Evolutionary conservation across 2,113 vertebrate genomes (phyloP).

Genomic region (rat (Rattus norvegicus)): DNA sequence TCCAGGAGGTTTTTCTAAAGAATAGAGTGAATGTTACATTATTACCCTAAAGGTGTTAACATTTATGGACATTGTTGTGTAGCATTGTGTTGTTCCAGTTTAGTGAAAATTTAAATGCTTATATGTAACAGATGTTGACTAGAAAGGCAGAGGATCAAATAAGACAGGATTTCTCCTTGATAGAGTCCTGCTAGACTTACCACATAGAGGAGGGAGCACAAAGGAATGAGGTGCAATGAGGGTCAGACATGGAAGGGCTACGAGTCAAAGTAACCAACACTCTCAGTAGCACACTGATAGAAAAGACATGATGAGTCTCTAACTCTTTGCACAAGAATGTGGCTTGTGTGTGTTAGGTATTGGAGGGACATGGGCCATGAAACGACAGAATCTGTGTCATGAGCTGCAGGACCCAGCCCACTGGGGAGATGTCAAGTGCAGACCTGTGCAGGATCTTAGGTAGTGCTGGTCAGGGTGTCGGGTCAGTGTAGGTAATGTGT

Average conservation of each 20-base stretch:
- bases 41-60: slow-evolving; percentile 41
- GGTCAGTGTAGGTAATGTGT: background rate
- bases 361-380: background rate
- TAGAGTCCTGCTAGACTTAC: slow-evolving; percentile 34
- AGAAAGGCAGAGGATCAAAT: background rate
- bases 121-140: background rate
- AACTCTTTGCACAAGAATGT: background rate
- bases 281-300: background rate
- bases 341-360: background rate
- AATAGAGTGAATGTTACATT: slow-evolving; percentile 54
- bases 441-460: background rate
- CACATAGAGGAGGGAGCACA: background rate
- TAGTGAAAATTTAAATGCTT: slow-evolving; percentile 26
- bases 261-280: slow-evolving; percentile 30
- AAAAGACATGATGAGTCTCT: background rate
- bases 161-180: slow-evolving; percentile 45
- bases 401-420: background rate
- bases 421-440: background rate
- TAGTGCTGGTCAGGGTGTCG: background rate
- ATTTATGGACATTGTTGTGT: slow-evolving; percentile 16
- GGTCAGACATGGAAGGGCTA: background rate
- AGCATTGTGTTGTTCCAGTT: slow-evolving; percentile 24
- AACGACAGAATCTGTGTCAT: slow-evolving; percentile 2
- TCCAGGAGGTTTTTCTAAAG: slow-evolving; percentile 44
- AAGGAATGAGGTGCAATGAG: slow-evolving; percentile 16